Evolutionary conservation across 2,888 invertebrate species (phyloP).

Genomic region (Sinohyriopsis cumingii): DNA sequence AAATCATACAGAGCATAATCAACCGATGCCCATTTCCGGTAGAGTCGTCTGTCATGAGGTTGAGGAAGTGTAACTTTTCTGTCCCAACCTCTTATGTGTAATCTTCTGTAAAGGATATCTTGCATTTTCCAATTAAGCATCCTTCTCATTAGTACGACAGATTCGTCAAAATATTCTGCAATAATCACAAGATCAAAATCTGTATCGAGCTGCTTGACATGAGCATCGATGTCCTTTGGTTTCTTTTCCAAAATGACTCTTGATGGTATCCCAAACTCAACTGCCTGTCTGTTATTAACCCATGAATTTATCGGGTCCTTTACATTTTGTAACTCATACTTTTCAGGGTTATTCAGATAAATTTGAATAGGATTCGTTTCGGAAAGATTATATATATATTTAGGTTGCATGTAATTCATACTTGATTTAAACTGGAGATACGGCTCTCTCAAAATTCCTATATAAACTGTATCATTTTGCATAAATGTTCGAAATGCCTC

Average conservation of each 20-base stretch:
- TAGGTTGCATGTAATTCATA: constrained; percentile 42
- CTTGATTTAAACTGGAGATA: constrained; percentile 43
- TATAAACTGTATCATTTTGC: constrained; percentile 33
- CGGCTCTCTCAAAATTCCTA: constrained; percentile 48
- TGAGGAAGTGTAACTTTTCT: constrained; percentile 27
- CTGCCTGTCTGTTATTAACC: constrained; percentile 46
- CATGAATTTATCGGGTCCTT: constrained; percentile 23
- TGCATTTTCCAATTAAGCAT: constrained; percentile 43
- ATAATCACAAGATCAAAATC: constrained; percentile 51
- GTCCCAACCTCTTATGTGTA: constrained; percentile 39
- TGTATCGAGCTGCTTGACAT: constrained; percentile 42
- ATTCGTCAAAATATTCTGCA: constrained; percentile 55
- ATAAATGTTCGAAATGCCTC: constrained; percentile 25
- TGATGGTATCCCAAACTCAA: constrained; percentile 44
- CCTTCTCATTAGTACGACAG: constrained; percentile 47
- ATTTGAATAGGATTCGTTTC: constrained; percentile 28
- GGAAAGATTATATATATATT: constrained; percentile 32
- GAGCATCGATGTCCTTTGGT: constrained; percentile 25
- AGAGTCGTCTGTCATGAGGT: constrained; percentile 27
- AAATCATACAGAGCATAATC: constrained; percentile 45
- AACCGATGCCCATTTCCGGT: constrained; percentile 26
- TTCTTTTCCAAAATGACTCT: constrained; percentile 27
- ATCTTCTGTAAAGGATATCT: constrained; percentile 45
- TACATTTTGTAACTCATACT: constrained; percentile 18
- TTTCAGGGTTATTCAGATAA: constrained; percentile 35